phyloP scores from a whole-genome alignment of 2,797 vertebrate genomes.

The Spinus pinus region DNA sequence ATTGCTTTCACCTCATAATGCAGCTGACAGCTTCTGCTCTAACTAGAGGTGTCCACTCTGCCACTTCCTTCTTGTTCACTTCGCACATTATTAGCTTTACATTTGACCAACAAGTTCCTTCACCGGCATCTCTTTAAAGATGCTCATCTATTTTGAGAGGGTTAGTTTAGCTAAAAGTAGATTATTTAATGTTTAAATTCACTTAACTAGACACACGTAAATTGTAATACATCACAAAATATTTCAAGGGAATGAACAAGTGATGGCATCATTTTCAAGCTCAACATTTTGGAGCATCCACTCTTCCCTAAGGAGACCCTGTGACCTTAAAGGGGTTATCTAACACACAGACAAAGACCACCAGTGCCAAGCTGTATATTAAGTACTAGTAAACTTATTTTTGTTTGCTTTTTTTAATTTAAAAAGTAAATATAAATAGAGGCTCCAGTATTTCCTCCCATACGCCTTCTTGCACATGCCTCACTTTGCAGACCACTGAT shows the following conservation, averaged over 20 bases:
- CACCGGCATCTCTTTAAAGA: not conserved
- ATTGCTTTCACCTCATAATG: not conserved
- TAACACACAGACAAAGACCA: not conserved
- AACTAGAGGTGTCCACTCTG: not conserved
- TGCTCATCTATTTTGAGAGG: not conserved
- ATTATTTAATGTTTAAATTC: not conserved
- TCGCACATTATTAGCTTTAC: not conserved
- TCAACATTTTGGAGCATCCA: not conserved
- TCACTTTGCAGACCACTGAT: too few species aligned
- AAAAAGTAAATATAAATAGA: not conserved
- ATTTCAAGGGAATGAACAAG: not conserved
- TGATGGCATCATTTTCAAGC: fast-evolving
- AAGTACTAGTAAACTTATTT: not conserved
- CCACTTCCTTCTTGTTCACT: not conserved
- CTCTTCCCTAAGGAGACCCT: not conserved
- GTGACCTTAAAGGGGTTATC: not conserved
- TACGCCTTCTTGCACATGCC: too few species aligned
- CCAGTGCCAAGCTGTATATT: not conserved
- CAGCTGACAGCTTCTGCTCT: not conserved
- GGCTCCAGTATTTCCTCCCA: not conserved
- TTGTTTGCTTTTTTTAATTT: not conserved
- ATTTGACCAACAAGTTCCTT: not conserved
- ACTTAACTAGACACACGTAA: not conserved
- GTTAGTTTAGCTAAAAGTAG: not conserved
- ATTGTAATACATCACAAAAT: not conserved